Evolutionary conservation across 2,113 vertebrate species (phyloP).

Genomic region (Eidolon helvum): DNA sequence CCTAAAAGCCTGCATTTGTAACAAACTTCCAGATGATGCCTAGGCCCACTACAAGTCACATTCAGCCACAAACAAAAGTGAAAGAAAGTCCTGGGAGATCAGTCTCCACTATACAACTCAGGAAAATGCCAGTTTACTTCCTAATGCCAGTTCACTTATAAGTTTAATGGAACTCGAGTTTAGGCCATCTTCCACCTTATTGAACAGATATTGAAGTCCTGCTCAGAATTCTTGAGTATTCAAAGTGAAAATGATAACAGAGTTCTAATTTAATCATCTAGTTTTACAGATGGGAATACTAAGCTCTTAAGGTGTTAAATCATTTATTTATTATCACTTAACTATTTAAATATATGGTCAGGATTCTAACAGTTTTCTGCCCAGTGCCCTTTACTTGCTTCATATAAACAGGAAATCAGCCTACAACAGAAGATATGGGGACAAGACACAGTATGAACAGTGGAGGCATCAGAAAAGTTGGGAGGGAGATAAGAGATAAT

Average conservation of each 20-base stretch:
- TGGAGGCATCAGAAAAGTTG: not conserved
- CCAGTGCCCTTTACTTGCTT: not conserved
- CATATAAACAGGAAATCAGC: not conserved
- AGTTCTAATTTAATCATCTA: not conserved
- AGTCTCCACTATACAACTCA: not conserved
- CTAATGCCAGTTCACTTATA: not conserved
- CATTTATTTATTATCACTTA: not conserved
- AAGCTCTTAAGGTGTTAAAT: not conserved
- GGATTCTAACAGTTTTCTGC: not conserved
- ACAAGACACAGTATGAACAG: not conserved
- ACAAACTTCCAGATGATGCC: not conserved
- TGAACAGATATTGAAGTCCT: not conserved
- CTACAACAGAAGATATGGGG: not conserved
- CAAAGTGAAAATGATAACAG: not conserved
- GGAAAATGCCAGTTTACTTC: not conserved
- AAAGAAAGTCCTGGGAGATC: not conserved
- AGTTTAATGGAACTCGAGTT: not conserved
- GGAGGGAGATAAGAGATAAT: not conserved
- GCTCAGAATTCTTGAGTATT: not conserved
- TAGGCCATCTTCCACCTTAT: too few species aligned
- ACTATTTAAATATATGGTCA: not conserved
- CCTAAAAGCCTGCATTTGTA: not conserved
- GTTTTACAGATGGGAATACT: not conserved
- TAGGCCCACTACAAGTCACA: not conserved
- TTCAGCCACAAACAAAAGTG: not conserved